Percentiles rank a stretch among this genome's conserved stretches.
phyloP scores from a whole-genome alignment of 2,113 vertebrate genomes.

The Zeus faber region DNA sequence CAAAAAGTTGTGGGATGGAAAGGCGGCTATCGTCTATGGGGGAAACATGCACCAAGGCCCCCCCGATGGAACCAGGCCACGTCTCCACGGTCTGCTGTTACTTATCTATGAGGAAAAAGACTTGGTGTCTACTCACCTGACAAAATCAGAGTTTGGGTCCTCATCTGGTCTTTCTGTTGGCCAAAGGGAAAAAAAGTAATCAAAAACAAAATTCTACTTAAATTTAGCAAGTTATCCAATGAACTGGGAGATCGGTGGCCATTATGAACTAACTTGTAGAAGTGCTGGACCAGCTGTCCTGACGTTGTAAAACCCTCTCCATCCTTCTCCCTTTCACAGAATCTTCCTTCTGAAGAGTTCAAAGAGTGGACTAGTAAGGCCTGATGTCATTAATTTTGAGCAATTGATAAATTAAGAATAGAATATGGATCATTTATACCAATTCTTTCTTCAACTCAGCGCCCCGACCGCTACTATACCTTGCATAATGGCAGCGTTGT shows the following conservation, averaged over 20 bases:
- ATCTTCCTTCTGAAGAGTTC: conserved; percentile 59
- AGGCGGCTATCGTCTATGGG: no score
- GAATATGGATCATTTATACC: no score
- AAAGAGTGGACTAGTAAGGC: no score
- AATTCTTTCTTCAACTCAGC: no score
- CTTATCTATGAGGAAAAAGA: no score
- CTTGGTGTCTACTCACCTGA: conserved; percentile 43
- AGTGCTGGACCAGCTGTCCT: conserved; percentile 73
- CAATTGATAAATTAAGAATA: no score
- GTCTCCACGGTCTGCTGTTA: no score
- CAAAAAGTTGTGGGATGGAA: no score
- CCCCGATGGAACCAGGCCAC: no score
- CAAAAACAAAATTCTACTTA: conserved; percentile 9
- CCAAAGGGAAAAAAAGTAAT: conserved; percentile 20
- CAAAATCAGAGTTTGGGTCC: conserved; percentile 43
- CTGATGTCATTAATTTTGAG: no score
- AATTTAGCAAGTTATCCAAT: neutral
- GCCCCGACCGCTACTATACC: conserved; percentile 54
- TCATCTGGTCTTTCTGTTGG: conserved; percentile 62
- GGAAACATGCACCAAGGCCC: no score
- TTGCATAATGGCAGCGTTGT: conserved; percentile 60
- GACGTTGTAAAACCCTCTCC: conserved; percentile 54
- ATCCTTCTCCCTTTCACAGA: conserved; percentile 37
- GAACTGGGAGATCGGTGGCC: neutral
- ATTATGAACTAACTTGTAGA: conserved; percentile 44